Percentiles rank a stretch among this genome's conserved stretches.
Evolutionary conservation across 2,113 vertebrate genomes (phyloP).

Genomic region (Xenopus laevis): DNA sequence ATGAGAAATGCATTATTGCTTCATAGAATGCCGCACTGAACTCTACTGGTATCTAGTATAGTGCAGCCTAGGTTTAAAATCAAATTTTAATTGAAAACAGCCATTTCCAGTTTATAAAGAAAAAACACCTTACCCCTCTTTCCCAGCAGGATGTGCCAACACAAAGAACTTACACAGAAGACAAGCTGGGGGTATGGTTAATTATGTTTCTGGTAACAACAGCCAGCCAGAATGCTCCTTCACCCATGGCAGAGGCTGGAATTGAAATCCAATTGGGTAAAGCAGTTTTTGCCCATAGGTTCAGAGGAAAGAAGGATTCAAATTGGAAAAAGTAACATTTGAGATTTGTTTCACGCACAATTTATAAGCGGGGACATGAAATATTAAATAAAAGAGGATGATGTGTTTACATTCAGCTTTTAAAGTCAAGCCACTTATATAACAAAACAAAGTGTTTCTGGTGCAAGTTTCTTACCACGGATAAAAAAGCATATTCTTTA

Average conservation of each 20-base stretch:
- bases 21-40: slow-evolving; percentile 6
- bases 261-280: not conserved
- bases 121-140: not conserved
- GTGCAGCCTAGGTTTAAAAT: not conserved
- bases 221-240: too few species aligned
- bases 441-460: not conserved
- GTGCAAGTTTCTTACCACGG: not conserved
- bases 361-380: not conserved
- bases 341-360: slow-evolving; percentile 12
- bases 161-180: not conserved
- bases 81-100: not conserved
- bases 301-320: not conserved
- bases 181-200: not conserved
- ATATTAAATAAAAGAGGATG: not conserved
- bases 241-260: not conserved
- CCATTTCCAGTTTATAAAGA: not conserved
- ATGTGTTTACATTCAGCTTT: slow-evolving; percentile 21
- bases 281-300: not conserved
- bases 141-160: not conserved
- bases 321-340: slow-evolving; percentile 18
- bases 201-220: too few species aligned
- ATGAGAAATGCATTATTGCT: slow-evolving; percentile 26
- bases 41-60: not conserved
- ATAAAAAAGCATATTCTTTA: not conserved
- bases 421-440: slow-evolving; percentile 25